A percentile compares a stretch with the other conserved stretches of the same genome.
Conservation (phyloP, 2,113 vertebrate genomes). For the Cyanoderma ruficeps region DNA sequence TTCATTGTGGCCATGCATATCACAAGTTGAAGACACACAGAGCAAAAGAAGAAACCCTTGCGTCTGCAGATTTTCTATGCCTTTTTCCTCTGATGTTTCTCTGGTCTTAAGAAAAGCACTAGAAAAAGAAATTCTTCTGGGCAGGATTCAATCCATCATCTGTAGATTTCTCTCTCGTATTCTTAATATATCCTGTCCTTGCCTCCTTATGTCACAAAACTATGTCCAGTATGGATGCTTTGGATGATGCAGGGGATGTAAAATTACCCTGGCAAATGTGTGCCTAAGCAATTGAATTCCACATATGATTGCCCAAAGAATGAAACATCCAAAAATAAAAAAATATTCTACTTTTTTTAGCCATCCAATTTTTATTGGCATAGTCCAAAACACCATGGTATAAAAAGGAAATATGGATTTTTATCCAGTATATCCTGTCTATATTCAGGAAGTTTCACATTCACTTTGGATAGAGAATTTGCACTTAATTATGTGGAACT, state of each 20-base stretch:
- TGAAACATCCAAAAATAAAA: neutral
- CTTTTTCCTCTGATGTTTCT: neutral
- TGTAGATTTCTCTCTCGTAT: neutral
- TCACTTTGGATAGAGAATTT: neutral
- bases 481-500: neutral
- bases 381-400: neutral
- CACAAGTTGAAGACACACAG: neutral
- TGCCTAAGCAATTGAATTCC: neutral
- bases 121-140: neutral
- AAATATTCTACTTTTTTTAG: neutral
- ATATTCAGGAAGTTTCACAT: neutral
- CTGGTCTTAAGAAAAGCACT: neutral
- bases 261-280: neutral
- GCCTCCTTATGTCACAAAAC: accelerated
- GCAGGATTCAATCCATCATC: neutral
- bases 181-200: neutral
- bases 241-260: neutral
- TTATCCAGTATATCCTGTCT: neutral
- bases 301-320: neutral
- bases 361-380: neutral
- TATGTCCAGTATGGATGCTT: neutral
- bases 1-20: neutral
- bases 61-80: neutral
- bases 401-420: neutral
- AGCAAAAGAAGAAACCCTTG: neutral